Conservation (phyloP, 2,888 invertebrate species). For the Peribatodes rhomboidaria region DNA sequence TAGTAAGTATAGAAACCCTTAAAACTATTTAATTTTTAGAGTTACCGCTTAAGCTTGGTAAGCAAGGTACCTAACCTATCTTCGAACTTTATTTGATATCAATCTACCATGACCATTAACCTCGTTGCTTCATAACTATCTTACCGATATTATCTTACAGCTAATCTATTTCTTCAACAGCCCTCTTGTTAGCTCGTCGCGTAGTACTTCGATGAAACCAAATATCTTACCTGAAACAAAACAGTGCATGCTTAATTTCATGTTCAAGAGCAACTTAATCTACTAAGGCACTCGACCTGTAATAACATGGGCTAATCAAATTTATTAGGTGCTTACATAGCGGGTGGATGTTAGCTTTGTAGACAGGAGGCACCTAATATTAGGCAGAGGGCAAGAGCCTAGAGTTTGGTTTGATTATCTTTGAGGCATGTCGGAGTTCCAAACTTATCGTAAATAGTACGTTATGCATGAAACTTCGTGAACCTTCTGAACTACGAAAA, state of each 20-base stretch:
- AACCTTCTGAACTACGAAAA: background rate
- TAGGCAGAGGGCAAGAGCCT: background rate
- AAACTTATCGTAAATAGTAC: background rate
- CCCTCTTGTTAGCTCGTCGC: background rate
- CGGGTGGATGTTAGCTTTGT: conserved; percentile 6
- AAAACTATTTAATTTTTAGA: too few species aligned
- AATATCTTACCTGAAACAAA: conserved; percentile 38
- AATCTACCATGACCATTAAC: too few species aligned
- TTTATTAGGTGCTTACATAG: conserved; percentile 21
- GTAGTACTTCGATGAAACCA: background rate
- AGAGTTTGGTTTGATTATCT: background rate
- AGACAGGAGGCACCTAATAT: background rate
- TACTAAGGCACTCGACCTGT: conserved; percentile 21
- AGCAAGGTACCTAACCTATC: too few species aligned
- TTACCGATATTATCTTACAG: too few species aligned
- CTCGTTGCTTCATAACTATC: too few species aligned
- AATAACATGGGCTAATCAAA: conserved; percentile 19
- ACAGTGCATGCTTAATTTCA: conserved; percentile 18
- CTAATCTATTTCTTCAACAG: background rate
- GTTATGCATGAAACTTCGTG: background rate
- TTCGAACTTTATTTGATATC: too few species aligned
- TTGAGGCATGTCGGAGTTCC: background rate
- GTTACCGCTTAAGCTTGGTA: too few species aligned
- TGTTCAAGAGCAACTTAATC: conserved; percentile 23
- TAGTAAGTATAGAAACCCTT: too few species aligned